These are phyloP conservation scores for Barbus barbus DNA, from an alignment of 2,113 vertebrate genomes.

Conservation along the genomic window DNA sequence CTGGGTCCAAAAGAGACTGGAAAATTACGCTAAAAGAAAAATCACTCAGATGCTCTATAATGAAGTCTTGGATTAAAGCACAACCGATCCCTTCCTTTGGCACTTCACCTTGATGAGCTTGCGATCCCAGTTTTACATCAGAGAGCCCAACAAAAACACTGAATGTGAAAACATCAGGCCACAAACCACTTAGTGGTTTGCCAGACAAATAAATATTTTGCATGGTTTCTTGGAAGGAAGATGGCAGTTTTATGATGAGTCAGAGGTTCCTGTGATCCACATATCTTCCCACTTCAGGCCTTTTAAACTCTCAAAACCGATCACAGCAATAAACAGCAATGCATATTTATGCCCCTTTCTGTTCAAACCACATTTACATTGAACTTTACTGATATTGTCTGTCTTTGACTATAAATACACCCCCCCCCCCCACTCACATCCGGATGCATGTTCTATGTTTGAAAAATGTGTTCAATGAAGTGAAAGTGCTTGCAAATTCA, in stretches of 20 bases:
- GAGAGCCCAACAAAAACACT: not conserved
- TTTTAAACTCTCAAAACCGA: conserved; percentile 18
- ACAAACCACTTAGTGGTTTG: not conserved
- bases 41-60: too few relatives aligned
- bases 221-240: conserved; percentile 28
- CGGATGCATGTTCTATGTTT: too few relatives aligned
- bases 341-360: not conserved
- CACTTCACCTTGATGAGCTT: conserved; percentile 11
- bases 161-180: not conserved
- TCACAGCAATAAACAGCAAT: too few relatives aligned
- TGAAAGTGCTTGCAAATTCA: not conserved
- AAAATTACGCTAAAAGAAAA: not conserved
- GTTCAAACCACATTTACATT: not conserved
- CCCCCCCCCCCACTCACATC: too few relatives aligned
- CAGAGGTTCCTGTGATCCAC: not conserved
- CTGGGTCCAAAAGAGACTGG: not conserved
- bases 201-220: conserved; percentile 2
- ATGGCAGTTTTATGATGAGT: conserved; percentile 29
- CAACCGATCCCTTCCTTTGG: not conserved
- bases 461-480: not conserved
- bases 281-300: conserved; percentile 1
- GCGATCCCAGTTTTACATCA: not conserved
- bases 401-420: too few relatives aligned
- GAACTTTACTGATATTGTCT: too few relatives aligned
- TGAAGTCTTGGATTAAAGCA: not conserved